Evolutionary conservation across 2,797 vertebrate species (phyloP).

Genomic region (Propithecus deckenii): DNA sequence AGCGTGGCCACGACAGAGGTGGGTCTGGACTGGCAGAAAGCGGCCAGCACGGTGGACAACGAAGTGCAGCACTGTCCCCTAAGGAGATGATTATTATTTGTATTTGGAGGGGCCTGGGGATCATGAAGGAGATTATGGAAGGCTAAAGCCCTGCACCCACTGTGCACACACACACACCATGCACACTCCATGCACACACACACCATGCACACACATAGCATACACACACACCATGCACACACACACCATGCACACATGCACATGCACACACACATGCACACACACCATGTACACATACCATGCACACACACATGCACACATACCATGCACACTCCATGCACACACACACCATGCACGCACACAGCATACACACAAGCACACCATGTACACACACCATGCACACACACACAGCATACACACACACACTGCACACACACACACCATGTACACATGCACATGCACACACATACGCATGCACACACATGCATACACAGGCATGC

Average conservation of each 20-base stretch:
- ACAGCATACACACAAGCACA: not conserved
- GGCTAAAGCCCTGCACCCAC: not conserved
- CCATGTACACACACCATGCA: not conserved
- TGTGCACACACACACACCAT: not conserved
- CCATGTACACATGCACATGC: too few species aligned
- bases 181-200: not conserved
- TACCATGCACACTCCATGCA: not conserved
- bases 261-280: not conserved
- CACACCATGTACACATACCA: not conserved
- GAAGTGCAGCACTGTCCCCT: accelerated
- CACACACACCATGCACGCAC: not conserved
- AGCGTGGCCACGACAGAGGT: accelerated
- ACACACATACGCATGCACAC: not conserved
- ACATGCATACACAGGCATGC: not conserved
- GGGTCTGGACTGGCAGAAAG: not conserved
- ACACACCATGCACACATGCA: not conserved
- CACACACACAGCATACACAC: not conserved
- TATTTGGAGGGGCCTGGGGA: not conserved
- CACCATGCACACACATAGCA: not conserved
- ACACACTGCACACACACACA: too few species aligned
- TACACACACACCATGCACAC: not conserved
- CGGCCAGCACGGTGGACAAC: accelerated
- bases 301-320: not conserved
- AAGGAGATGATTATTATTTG: not conserved
- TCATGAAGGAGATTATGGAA: not conserved